phyloP scores from a whole-genome alignment of 2,797 vertebrate genomes.

The Coilia nasus region DNA sequence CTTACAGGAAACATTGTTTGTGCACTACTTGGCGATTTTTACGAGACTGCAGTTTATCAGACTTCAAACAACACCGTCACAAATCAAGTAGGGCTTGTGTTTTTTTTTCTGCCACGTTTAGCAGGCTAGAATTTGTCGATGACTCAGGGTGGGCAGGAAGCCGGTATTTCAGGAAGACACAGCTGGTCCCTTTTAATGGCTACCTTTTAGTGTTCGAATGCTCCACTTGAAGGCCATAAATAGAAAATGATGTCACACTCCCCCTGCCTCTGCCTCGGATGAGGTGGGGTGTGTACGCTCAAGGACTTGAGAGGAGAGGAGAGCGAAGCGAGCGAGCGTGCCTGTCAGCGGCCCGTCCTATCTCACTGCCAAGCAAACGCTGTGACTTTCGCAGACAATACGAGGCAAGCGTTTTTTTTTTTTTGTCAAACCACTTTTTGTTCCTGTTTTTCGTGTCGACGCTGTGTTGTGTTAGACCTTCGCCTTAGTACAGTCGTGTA shows the following conservation, averaged over 20 bases:
- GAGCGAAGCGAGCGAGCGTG: neutral
- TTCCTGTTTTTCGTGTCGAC: neutral
- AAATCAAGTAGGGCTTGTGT: neutral
- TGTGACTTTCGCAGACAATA: neutral
- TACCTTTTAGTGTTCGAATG: constrained; percentile 70
- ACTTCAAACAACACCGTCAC: neutral
- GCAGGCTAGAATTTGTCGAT: neutral
- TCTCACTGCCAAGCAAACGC: neutral
- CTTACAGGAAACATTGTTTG: neutral
- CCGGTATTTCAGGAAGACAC: constrained; percentile 55
- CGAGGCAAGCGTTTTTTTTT: neutral
- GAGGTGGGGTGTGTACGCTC: neutral
- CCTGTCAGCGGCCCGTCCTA: too few relatives aligned
- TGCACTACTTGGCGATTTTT: neutral
- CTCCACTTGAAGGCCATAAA: constrained; percentile 69
- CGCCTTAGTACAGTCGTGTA: neutral
- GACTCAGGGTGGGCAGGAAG: constrained; percentile 34
- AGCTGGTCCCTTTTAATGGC: constrained; percentile 70
- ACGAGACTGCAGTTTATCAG: neutral
- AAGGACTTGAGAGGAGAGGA: neutral
- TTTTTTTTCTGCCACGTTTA: neutral
- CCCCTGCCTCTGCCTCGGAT: constrained; percentile 59
- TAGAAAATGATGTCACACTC: constrained; percentile 70
- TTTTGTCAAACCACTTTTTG: too few relatives aligned
- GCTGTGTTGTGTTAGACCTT: neutral